phyloP scores from a whole-genome alignment of 92 coral and sea anemone species.

The Palythoa grandis region DNA sequence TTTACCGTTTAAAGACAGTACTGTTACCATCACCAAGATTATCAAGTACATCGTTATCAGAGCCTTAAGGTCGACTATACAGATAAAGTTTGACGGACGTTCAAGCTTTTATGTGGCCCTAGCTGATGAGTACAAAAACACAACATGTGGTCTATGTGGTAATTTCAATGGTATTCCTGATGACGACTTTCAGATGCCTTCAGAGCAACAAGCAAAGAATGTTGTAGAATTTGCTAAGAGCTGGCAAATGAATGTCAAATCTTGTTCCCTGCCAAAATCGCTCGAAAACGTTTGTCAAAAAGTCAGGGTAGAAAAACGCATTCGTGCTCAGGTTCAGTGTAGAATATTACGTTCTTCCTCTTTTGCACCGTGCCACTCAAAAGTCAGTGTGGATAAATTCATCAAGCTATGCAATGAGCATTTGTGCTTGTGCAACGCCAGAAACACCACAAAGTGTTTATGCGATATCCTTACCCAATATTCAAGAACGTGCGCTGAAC shows the following conservation, averaged over 20 bases:
- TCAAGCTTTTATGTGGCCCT: constrained; percentile 57
- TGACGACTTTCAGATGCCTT: constrained; percentile 54
- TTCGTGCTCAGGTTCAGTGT: constrained; percentile 46
- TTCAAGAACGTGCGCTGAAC: constrained; percentile 70
- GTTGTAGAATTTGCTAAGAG: constrained; percentile 65
- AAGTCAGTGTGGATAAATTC: constrained; percentile 56
- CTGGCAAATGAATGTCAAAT: constrained; percentile 56
- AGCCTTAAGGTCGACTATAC: constrained; percentile 63
- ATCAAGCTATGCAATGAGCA: constrained; percentile 60
- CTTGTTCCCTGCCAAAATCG: constrained; percentile 38
- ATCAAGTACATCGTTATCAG: constrained; percentile 51
- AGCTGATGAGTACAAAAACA: constrained; percentile 57
- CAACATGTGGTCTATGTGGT: constrained; percentile 76
- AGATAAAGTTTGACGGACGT: constrained; percentile 64
- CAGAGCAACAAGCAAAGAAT: constrained; percentile 51
- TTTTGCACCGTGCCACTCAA: constrained; percentile 55
- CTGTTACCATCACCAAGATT: constrained; percentile 55
- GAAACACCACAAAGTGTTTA: constrained; percentile 56
- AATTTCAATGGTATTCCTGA: constrained; percentile 69
- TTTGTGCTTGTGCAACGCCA: constrained; percentile 66
- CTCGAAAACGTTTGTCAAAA: constrained; percentile 50
- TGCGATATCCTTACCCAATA: constrained; percentile 75
- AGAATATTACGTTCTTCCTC: constrained; percentile 39
- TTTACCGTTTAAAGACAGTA: constrained; percentile 66
- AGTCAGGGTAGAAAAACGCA: constrained; percentile 19